phyloP scores from a whole-genome alignment of 2,888 invertebrate genomes.

The Noctua comes region DNA sequence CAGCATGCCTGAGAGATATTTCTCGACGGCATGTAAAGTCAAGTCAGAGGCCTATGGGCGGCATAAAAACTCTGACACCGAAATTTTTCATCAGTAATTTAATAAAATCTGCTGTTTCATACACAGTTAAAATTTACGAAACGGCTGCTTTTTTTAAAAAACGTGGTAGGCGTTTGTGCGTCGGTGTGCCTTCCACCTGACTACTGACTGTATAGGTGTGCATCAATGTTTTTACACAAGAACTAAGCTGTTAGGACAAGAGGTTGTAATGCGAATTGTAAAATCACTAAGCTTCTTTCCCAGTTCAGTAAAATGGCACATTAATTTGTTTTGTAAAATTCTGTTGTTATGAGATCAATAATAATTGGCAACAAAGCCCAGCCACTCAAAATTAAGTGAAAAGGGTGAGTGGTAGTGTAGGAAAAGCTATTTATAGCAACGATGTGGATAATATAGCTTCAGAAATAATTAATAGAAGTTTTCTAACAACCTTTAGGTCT shows the following conservation, averaged over 20 bases:
- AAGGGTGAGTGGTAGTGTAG: not conserved
- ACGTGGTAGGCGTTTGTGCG: no score
- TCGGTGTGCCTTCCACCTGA: not conserved
- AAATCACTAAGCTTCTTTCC: not conserved
- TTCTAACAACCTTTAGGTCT: not conserved
- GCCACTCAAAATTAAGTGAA: not conserved
- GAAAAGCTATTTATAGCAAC: not conserved
- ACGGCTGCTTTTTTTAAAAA: no score
- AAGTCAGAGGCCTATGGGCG: no score
- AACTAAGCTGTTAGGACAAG: not conserved
- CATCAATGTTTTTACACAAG: not conserved
- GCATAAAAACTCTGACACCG: no score
- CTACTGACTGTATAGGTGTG: no score
- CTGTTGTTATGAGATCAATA: not conserved
- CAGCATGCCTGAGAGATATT: no score
- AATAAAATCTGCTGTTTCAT: no score
- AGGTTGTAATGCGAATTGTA: not conserved
- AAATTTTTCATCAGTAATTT: no score
- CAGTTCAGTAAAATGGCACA: not conserved
- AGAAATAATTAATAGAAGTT: not conserved
- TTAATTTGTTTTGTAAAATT: not conserved
- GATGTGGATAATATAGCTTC: not conserved
- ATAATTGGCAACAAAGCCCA: not conserved
- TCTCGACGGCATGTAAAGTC: no score
- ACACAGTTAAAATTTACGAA: no score